phyloP scores from a whole-genome alignment of 1,140 invertebrate genomes.

The Cylas formicarius region DNA sequence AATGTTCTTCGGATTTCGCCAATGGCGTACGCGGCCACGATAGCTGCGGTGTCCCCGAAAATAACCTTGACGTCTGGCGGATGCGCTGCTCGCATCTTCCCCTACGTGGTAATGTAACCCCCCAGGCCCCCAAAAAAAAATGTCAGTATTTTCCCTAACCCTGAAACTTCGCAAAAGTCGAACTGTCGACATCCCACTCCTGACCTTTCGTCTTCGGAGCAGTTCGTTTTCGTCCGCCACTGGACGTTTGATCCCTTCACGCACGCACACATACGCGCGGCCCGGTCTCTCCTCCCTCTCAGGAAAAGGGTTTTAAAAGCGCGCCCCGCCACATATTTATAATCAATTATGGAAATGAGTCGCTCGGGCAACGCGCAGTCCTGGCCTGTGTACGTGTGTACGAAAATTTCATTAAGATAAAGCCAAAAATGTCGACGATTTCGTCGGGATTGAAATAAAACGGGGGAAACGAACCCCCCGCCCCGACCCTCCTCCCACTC shows the following conservation, averaged over 20 bases:
- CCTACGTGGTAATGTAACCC: no score
- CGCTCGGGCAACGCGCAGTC: constrained; percentile 18
- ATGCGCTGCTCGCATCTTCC: no score
- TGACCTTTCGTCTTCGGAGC: no score
- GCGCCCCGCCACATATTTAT: constrained; percentile 24
- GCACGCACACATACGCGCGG: no score
- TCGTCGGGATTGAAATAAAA: constrained; percentile 10
- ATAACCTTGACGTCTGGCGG: no score
- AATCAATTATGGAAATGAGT: constrained; percentile 25
- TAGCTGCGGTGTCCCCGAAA: not conserved
- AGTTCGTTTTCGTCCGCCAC: not conserved
- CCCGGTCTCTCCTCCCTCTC: constrained; percentile 12
- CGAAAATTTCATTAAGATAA: constrained; percentile 26
- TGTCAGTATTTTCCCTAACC: no score
- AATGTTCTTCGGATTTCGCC: not conserved
- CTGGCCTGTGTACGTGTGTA: constrained; percentile 19
- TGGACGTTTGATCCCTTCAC: no score
- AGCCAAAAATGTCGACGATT: constrained; percentile 24
- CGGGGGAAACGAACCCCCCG: constrained; percentile 1
- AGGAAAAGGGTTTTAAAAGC: constrained; percentile 24
- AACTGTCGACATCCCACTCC: no score
- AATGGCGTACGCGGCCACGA: not conserved
- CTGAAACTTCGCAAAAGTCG: no score
- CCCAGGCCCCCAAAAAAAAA: no score
- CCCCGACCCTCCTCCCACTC: not conserved